Evolutionary conservation across 92 coral and sea anemone species (phyloP).

Genomic region (Epizoanthus ramosus): DNA sequence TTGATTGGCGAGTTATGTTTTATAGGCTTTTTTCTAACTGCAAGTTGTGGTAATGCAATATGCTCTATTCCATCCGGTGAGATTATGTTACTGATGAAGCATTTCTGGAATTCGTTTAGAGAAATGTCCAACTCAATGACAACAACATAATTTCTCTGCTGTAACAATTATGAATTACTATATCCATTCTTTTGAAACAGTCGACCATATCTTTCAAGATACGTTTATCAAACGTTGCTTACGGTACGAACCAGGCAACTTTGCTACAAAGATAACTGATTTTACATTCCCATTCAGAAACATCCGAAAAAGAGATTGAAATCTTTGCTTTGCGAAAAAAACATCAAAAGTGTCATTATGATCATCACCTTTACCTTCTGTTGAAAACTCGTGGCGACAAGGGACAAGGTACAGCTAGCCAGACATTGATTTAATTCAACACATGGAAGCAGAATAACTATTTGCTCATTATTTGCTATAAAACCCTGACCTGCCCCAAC

Average conservation of each 20-base stretch:
- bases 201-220: background rate
- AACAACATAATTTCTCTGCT: conserved; percentile 18
- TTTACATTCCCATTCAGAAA: background rate
- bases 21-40: background rate
- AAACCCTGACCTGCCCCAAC: conserved; percentile 18
- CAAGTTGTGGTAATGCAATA: conserved; percentile 16
- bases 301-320: conserved; percentile 36
- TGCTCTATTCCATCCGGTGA: conserved; percentile 16
- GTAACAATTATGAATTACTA: background rate
- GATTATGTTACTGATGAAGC: conserved; percentile 28
- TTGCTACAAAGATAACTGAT: background rate
- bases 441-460: too few relatives aligned
- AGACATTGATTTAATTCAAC: background rate
- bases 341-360: background rate
- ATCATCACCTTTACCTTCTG: conserved; percentile 26
- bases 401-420: background rate
- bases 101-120: conserved; percentile 20
- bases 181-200: background rate
- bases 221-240: too few relatives aligned
- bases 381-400: background rate
- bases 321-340: conserved; percentile 15
- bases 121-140: conserved; percentile 3
- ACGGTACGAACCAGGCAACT: background rate
- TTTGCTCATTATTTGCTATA: background rate
- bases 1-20: conserved; percentile 25